These are phyloP conservation scores for Clarias batrachus DNA, from an alignment of 2,113 vertebrate genomes.

Conservation along the genomic window DNA sequence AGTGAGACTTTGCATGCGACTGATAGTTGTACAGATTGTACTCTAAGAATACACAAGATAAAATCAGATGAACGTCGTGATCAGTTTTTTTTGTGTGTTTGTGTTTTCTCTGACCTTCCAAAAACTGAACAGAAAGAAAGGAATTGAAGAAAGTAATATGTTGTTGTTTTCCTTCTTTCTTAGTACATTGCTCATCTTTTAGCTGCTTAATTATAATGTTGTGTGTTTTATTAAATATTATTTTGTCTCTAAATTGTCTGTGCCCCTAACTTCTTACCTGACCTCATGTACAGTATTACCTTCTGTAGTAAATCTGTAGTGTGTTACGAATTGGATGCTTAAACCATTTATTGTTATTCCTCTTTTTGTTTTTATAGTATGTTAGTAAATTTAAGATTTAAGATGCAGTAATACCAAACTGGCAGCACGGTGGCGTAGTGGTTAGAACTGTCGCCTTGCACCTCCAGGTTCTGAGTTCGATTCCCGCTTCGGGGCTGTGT, in stretches of 20 bases:
- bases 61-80: neutral
- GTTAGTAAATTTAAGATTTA: neutral
- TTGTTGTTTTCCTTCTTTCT: constrained; percentile 11
- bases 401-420: neutral
- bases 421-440: too few species aligned
- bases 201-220: neutral
- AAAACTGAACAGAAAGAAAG: neutral
- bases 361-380: neutral
- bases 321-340: neutral
- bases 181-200: neutral
- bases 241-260: neutral
- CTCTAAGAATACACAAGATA: neutral
- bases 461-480: too few species aligned
- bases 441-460: too few species aligned
- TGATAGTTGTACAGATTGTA: neutral
- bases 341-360: neutral
- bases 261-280: neutral
- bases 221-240: constrained; percentile 7
- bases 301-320: neutral
- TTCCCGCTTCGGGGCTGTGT: too few species aligned
- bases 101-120: neutral
- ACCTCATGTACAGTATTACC: too few species aligned
- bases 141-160: neutral
- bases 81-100: neutral
- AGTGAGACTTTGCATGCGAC: neutral